Evolutionary conservation across 37 sponge, comb jelly and placozoan species (phyloP), one percentile per base, ranked within the genome.

Genomic region (Cliona cf. orientalis): DNA sequence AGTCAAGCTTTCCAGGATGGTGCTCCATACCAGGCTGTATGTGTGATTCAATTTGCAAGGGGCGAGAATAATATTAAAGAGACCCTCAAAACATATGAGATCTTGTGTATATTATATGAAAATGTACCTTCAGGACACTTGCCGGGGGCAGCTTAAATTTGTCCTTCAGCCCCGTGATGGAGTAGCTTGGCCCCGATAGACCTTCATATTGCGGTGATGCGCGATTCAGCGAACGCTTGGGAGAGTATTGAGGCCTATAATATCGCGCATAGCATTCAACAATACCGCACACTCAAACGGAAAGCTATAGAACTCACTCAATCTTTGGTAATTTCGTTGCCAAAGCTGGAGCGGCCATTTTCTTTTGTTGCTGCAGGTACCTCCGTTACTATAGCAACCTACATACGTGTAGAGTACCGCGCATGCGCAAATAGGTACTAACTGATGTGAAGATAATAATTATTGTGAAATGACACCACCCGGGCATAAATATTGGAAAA

Each of bases 1-100:
- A 80, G 42, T 93, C 90, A n/a, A 93, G 44, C 31, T 82, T 29
- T 0, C 79, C 92, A 42, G 78, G 38, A 22, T 58, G 44, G 36
- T 70, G 58, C 35, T 82, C 83, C 38, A 83, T 33, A 0, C 78
- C 83, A 43, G 89, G 72, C 83, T 88, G 68, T 31, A 14, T 22
- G 28, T 57, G 32, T 40, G 35, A 59, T 43, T 58, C 9, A 60
- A 29, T 22, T 63, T 58, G 22, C 58, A 46, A 3, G 31, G 9
- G 14, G 53, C 53, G 53, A 49, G 53, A 49, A 9, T 49, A 49
- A 49, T 14, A 19, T 19, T 49, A 49, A 49, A 49, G 53, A 14
- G n/a, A n/a, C n/a, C n/a, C n/a, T n/a, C n/a, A n/a, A n/a, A n/a
- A n/a, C n/a, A n/a, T n/a, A n/a, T n/a, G n/a, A 14, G 53, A 14